Conservation (phyloP, 2,797 vertebrate genomes). For the Pygocentrus nattereri region DNA sequence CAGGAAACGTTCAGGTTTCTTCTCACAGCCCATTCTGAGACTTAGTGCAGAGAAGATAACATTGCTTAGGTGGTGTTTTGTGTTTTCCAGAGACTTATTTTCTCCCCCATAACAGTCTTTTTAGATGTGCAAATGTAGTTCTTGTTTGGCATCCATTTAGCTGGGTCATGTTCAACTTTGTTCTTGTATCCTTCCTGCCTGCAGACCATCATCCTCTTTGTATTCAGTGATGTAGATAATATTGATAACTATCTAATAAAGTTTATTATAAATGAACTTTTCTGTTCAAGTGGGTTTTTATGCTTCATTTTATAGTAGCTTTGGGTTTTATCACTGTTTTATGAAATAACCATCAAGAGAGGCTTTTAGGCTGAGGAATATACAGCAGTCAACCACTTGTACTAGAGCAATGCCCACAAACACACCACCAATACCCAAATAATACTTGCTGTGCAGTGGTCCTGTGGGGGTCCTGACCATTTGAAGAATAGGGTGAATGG, state of each 20-base stretch:
- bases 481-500: no score
- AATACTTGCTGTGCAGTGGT: no score
- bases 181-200: conserved; percentile 74
- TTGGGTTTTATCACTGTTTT: no score
- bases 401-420: no score
- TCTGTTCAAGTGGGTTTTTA: neutral
- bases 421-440: no score
- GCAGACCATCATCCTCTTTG: conserved; percentile 84
- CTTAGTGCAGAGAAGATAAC: conserved; percentile 58
- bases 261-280: conserved; percentile 82
- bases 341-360: no score
- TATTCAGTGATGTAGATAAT: conserved; percentile 87
- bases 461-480: no score
- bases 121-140: conserved; percentile 69
- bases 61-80: conserved; percentile 67
- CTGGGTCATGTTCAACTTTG: conserved; percentile 65
- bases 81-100: conserved; percentile 64
- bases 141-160: conserved; percentile 59
- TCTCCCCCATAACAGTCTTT: conserved; percentile 57
- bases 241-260: conserved; percentile 90
- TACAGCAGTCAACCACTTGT: no score
- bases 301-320: neutral
- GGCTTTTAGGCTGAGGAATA: no score
- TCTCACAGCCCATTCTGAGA: conserved; percentile 62
- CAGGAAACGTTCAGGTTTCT: conserved; percentile 73